Conservation (phyloP, 1,140 invertebrate genomes). For the Bombyx mandarina region DNA sequence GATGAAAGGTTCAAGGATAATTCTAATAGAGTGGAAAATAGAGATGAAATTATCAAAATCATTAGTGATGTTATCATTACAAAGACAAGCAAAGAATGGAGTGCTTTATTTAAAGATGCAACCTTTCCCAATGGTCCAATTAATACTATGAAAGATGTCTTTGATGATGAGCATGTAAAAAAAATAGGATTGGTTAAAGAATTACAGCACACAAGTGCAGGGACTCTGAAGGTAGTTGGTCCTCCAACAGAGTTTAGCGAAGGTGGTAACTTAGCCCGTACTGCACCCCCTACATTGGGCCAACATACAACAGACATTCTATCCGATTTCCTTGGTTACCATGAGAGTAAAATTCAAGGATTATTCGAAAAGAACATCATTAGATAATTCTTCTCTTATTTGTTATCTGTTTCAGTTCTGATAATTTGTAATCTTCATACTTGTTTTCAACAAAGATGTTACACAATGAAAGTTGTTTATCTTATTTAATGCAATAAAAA, state of each 20-base stretch:
- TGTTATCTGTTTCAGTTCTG: too few species aligned
- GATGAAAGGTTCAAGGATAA: constrained; percentile 83
- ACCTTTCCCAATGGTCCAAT: constrained; percentile 92
- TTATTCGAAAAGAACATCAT: constrained; percentile 57
- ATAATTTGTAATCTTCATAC: too few species aligned
- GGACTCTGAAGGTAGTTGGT: constrained; percentile 84
- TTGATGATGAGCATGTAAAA: constrained; percentile 88
- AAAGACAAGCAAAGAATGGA: constrained; percentile 86
- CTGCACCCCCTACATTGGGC: constrained; percentile 87
- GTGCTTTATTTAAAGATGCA: constrained; percentile 77
- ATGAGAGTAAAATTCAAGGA: constrained; percentile 72
- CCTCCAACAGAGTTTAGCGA: constrained; percentile 87
- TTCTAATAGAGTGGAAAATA: constrained; percentile 81
- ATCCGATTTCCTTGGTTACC: constrained; percentile 78
- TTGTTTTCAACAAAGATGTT: too few species aligned
- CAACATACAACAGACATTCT: constrained; percentile 90
- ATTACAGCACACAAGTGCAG: constrained; percentile 79
- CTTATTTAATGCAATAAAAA: too few species aligned
- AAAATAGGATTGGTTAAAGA: constrained; percentile 83
- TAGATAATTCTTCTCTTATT: constrained; percentile 13
- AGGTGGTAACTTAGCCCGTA: constrained; percentile 77
- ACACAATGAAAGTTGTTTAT: too few species aligned
- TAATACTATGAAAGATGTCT: constrained; percentile 89
- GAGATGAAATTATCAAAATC: constrained; percentile 77
- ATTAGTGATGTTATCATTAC: constrained; percentile 75